Conservation (phyloP, 1,140 invertebrate species). For the Ericerus pela region DNA sequence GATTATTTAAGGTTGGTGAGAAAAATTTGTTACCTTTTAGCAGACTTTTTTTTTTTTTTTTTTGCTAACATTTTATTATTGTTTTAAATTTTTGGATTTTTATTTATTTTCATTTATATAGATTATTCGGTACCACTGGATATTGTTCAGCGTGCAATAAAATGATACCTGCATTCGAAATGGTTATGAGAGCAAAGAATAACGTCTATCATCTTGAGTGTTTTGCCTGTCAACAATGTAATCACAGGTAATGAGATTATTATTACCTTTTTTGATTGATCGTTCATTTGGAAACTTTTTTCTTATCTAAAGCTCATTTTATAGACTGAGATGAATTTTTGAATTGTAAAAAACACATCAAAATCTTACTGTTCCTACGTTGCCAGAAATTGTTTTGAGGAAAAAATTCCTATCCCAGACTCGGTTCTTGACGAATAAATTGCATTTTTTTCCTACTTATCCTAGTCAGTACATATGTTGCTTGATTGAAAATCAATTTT, state of each 20-base stretch:
- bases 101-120: conserved; percentile 27
- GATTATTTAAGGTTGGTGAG: conserved; percentile 77
- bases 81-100: not conserved
- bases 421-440: too few species aligned
- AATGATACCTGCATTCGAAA: conserved; percentile 94
- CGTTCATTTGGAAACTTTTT: too few species aligned
- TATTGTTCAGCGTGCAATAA: conserved; percentile 90
- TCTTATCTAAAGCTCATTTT: too few species aligned
- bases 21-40: not conserved
- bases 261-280: too few species aligned
- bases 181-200: conserved; percentile 93
- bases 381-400: too few species aligned
- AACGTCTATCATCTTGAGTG: conserved; percentile 97
- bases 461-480: too few species aligned
- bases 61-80: not conserved
- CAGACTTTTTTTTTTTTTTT: not conserved
- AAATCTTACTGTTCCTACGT: too few species aligned
- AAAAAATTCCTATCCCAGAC: too few species aligned
- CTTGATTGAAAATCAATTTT: too few species aligned
- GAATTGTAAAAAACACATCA: too few species aligned
- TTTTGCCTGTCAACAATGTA: conserved; percentile 96
- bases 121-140: conserved; percentile 73
- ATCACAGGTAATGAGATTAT: conserved; percentile 78
- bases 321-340: too few species aligned
- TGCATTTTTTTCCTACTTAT: too few species aligned